Base-by-base conservation (phyloP, 2,888 invertebrate species). In the Oligia strigilis region DNA sequence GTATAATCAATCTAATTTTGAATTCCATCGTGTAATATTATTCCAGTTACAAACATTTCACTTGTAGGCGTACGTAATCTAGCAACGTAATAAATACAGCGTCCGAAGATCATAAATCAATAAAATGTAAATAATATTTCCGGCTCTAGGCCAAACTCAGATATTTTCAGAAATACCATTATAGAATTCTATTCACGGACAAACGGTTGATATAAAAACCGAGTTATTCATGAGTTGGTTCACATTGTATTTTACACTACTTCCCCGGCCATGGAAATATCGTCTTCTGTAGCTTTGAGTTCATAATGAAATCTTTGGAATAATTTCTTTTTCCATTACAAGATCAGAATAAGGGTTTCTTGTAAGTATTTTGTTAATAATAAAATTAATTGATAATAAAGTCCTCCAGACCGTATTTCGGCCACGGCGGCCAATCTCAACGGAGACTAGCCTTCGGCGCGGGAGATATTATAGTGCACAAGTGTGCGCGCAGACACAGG, bases 41-140 rank as follows among this genome's bases (percentile, higher is more conserved):
- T 84, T 67, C 8, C 40, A 55, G 55, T 58, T 40, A 36, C 19
- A 70, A 81, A 85, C 62, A 76, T 72, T 81, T 65, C 8, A 73
- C 36, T 60, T 58, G 55, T 58, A 55, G 46, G 8, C 29, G 23
- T 71, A 71, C 40, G 14, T 64, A 74, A 66, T 40, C 58, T 64
- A 13, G 17, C 19, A 17, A 36, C 65, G 82, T 82, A 75, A 75
- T 84, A 82, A 69, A 86, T 86, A 62, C 58, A 60, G 49, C 60
- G 72, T 83, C 52, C 67, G 66, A 19, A 73, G 62, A 78, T 64
- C 76, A 81, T 88, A 89, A 89, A 88, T 88, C 88, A 86, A 80
- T 77, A 81, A 67, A 77, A 80, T 81, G 86, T 86, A 88, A 86
- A 86, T 87, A 84, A 86, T 79, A 83, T 81, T 75, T 72, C 71